Evolutionary conservation across 2,113 vertebrate species (phyloP).

Genomic region (Leptosomus discolor): DNA sequence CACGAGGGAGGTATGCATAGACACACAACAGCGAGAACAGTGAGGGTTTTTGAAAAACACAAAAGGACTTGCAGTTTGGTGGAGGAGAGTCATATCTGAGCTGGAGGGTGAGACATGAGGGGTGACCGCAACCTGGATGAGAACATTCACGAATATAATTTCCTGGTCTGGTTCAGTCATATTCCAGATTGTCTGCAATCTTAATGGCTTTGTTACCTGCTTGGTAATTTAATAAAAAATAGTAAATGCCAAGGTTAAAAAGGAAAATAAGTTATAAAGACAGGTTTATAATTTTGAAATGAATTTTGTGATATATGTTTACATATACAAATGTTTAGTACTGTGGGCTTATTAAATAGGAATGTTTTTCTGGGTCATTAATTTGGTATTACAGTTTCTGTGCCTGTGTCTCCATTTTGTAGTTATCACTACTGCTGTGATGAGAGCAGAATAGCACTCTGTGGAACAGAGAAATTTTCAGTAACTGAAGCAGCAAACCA

Average conservation of each 20-base stretch:
- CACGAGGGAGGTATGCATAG: not conserved
- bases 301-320: not conserved
- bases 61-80: not conserved
- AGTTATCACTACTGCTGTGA: not conserved
- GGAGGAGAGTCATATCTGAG: not conserved
- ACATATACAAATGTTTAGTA: not conserved
- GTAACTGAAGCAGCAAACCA: not conserved
- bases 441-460: not conserved
- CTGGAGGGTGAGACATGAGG: not conserved
- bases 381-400: not conserved
- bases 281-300: not conserved
- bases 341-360: not conserved
- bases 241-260: not conserved
- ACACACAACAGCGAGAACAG: not conserved
- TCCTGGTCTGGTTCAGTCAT: not conserved
- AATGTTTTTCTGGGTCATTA: not conserved
- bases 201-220: not conserved
- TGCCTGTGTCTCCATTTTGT: not conserved
- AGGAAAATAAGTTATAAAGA: not conserved
- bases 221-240: not conserved
- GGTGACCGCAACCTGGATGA: not conserved
- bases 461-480: not conserved
- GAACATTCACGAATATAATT: not conserved
- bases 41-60: not conserved
- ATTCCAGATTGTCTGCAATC: not conserved